phyloP scores from a whole-genome alignment of 2,888 invertebrate genomes.

The Amblyjoppa proteus region DNA sequence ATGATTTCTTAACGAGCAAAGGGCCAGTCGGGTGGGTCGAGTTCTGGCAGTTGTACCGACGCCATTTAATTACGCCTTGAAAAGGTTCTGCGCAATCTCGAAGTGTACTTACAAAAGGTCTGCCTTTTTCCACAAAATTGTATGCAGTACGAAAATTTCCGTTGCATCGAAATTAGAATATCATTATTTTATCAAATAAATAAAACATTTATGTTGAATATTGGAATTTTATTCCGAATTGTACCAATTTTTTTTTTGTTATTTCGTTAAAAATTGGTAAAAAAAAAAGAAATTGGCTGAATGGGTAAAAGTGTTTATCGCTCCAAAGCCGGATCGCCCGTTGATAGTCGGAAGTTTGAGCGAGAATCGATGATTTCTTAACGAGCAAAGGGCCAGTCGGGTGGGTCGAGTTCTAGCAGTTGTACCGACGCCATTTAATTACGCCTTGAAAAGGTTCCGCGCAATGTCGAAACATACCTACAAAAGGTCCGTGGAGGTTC shows the following conservation, averaged over 20 bases:
- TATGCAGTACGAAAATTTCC: not conserved
- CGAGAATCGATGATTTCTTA: not conserved
- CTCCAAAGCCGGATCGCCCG: not conserved
- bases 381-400: slow-evolving; percentile 63
- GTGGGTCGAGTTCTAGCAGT: slow-evolving; percentile 23
- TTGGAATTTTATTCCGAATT: no score
- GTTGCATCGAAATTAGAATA: not conserved
- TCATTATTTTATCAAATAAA: no score
- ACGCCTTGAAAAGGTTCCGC: slow-evolving; percentile 77
- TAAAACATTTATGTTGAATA: no score
- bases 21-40: slow-evolving; percentile 57
- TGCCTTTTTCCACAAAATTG: not conserved
- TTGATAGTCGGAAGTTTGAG: not conserved
- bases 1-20: slow-evolving; percentile 32
- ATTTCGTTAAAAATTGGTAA: not conserved
- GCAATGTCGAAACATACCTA: slow-evolving; percentile 65
- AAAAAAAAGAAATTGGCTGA: not conserved
- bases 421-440: slow-evolving; percentile 76
- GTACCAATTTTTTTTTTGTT: no score
- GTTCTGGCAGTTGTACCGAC: slow-evolving; percentile 51
- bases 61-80: slow-evolving; percentile 79
- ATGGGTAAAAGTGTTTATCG: not conserved
- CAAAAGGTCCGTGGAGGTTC: slow-evolving; percentile 66
- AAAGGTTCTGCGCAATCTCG: slow-evolving; percentile 74
- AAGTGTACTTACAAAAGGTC: slow-evolving; percentile 57